Percentiles rank a stretch among this genome's conserved stretches.
phyloP scores from a whole-genome alignment of 2,888 invertebrate genomes.

The Bursaphelenchus okinawaensis region DNA sequence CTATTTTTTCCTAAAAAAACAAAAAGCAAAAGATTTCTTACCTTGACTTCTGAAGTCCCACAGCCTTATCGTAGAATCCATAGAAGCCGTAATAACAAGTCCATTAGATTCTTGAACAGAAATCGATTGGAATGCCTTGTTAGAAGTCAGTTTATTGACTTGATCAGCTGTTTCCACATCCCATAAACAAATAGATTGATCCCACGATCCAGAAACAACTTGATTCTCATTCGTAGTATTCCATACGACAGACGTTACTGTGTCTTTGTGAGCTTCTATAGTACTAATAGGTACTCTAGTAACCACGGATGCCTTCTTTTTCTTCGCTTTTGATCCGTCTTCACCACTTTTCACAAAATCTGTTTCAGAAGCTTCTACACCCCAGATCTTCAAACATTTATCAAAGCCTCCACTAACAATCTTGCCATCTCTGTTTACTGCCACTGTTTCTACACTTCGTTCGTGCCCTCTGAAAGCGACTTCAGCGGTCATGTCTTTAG shows the following conservation, averaged over 20 bases:
- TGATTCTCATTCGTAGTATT: constrained; percentile 67
- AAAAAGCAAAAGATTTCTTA: constrained; percentile 34
- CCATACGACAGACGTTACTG: constrained; percentile 75
- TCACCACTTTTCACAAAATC: not conserved
- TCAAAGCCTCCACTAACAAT: constrained; percentile 62
- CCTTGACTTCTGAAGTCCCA: constrained; percentile 80
- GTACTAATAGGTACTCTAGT: constrained; percentile 70
- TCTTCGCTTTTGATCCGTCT: not conserved
- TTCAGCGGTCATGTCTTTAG: constrained; percentile 67
- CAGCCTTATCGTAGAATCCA: constrained; percentile 81
- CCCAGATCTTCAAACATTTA: constrained; percentile 61
- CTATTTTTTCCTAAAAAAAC: no score
- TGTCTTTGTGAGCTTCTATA: constrained; percentile 84
- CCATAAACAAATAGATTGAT: constrained; percentile 89
- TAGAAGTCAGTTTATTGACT: constrained; percentile 64
- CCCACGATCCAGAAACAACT: constrained; percentile 83
- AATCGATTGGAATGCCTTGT: constrained; percentile 81
- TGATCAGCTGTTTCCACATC: constrained; percentile 65
- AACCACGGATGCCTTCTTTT: constrained; percentile 11
- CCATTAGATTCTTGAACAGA: constrained; percentile 75
- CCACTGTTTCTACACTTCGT: constrained; percentile 80
- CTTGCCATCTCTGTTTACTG: constrained; percentile 67
- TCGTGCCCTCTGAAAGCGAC: constrained; percentile 84
- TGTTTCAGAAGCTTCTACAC: constrained; percentile 33
- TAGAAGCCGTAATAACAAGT: constrained; percentile 75